Evolutionary conservation across 2,113 vertebrate species (phyloP), one percentile per base, ranked within the genome.

Genomic region (Bufo bufo): DNA sequence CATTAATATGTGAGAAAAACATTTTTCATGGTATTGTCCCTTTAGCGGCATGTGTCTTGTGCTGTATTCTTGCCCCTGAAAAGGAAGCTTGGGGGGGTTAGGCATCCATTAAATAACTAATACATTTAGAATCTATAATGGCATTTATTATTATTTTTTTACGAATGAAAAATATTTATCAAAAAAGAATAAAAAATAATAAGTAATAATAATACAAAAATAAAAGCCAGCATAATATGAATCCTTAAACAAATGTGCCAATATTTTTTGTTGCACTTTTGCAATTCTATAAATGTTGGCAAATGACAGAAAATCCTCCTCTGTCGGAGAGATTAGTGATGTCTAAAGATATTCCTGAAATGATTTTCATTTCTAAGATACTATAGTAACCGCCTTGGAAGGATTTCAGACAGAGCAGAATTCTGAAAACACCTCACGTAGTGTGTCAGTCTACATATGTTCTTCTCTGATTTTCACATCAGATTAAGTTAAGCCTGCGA

Each of bases 381-480:
- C 56, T 47, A 66, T 50, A 82, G 81, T 82, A 66, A 23, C 61
- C 66, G 61, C 16, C 45, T 33, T 65, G 58, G 45, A 66, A 78
- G 59, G 47, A 47, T 50, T 63, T 63, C 71, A 77, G 84, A 66
- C 59, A n/a, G 47, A 12, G 47, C 4, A 33, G 12, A 19, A 16
- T 86, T 86, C 4, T 78, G 74, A 63, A 86, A 78, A 65, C 85
- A 49, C n/a, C 47, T 86, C 75, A 86, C 75, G 75, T 86, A 75
- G 52, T 50, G 6, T 74, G 71, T 59, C 69, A 61, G 84, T 77
- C 71, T 85, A 77, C 84, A 77, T 75, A 49, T 59, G 84, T 61
- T 49, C 65, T 43, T 43, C 6, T 85, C 69, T 85, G 83, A 74
- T 85, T 74, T 43, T 74, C 33, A 56, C 69, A 85, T 85, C 50